Evolutionary conservation across 2,113 vertebrate species (phyloP).

Genomic region (Gopherus flavomarginatus): DNA sequence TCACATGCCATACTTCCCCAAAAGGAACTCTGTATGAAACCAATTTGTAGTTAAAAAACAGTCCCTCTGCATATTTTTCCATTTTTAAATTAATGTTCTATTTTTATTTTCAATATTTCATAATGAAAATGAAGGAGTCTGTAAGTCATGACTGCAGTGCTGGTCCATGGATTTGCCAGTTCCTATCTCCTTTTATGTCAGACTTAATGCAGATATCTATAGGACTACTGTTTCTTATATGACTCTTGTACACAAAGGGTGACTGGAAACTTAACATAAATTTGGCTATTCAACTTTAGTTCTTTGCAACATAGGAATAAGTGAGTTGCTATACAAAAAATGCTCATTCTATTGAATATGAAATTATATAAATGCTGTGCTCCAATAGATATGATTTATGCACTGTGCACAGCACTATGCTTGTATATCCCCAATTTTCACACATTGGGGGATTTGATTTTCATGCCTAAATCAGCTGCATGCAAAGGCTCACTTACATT

Average conservation of each 20-base stretch:
- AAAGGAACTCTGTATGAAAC: background rate
- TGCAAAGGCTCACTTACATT: background rate
- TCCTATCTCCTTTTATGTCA: background rate
- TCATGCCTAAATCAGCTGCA: background rate
- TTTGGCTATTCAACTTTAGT: background rate
- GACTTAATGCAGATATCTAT: background rate
- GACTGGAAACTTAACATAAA: background rate
- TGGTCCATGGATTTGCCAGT: background rate
- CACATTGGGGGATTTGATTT: background rate
- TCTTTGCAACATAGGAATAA: background rate
- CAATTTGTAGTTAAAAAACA: rapidly evolving
- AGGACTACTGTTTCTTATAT: background rate
- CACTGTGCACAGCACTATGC: background rate
- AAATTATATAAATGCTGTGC: background rate
- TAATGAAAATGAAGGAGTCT: background rate
- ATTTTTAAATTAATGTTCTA: background rate
- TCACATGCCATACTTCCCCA: background rate
- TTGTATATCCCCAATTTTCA: background rate
- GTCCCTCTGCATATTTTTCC: background rate
- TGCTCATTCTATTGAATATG: background rate
- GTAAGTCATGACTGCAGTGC: background rate
- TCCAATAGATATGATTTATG: background rate
- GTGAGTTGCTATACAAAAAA: background rate
- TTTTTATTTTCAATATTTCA: background rate
- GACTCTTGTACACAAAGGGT: background rate